These are phyloP conservation scores for Thripadectes ignobilis DNA, from an alignment of 2,797 vertebrate genomes.

Conservation along the genomic window DNA sequence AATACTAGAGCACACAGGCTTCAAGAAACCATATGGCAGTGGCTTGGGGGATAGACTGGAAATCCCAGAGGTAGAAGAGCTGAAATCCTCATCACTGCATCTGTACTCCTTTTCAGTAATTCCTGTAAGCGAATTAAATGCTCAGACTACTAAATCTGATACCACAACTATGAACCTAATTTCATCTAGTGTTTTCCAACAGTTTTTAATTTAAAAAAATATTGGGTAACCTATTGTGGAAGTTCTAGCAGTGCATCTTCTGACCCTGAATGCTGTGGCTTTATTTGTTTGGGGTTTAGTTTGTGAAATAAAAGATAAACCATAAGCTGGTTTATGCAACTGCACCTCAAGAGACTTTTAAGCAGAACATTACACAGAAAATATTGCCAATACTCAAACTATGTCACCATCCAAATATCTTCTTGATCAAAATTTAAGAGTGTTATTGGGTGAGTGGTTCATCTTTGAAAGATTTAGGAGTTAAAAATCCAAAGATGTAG, in stretches of 20 bases:
- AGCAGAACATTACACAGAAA: not conserved
- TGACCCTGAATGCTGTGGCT: not conserved
- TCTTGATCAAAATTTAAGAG: not conserved
- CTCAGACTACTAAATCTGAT: not conserved
- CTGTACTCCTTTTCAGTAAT: not conserved
- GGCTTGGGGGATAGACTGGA: not conserved
- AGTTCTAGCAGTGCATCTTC: not conserved
- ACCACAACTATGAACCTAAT: not conserved
- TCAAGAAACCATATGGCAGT: not conserved
- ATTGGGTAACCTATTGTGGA: not conserved
- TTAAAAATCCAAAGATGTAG: not conserved
- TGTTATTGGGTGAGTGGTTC: not conserved
- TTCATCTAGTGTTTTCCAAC: not conserved
- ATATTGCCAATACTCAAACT: not conserved
- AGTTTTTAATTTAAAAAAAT: not conserved
- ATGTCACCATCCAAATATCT: not conserved
- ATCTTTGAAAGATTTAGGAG: not conserved
- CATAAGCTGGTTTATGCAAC: not conserved
- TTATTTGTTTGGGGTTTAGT: not conserved
- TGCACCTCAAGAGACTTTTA: not conserved
- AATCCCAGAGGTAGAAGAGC: not conserved
- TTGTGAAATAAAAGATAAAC: not conserved
- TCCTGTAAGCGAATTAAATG: not conserved
- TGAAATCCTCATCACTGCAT: not conserved
- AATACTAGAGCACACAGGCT: not conserved